These are phyloP conservation scores for Clavelina lepadiformis DNA, from an alignment of 23 tunicate genomes.

Conservation along the genomic window DNA sequence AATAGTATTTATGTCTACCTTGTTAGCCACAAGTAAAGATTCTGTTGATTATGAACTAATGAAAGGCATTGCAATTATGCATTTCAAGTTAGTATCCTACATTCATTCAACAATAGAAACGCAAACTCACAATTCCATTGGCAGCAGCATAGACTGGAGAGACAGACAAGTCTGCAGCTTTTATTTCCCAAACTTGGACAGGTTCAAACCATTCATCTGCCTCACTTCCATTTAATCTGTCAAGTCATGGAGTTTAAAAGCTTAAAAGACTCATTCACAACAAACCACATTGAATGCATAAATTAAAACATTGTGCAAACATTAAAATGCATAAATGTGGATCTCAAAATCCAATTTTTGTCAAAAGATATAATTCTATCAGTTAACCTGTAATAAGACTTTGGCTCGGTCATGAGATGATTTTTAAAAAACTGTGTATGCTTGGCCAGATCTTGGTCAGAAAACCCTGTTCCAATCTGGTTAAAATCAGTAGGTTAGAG, in stretches of 20 bases:
- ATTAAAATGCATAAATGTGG: no score
- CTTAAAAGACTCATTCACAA: not conserved
- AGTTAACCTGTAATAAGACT: slow-evolving; percentile 70
- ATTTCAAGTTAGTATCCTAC: no score
- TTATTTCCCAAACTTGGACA: slow-evolving; percentile 97
- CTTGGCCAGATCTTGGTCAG: slow-evolving; percentile 65
- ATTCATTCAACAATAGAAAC: no score
- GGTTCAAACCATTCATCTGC: slow-evolving; percentile 99
- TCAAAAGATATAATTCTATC: no score
- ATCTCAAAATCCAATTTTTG: no score
- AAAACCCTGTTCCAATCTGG: slow-evolving; percentile 98
- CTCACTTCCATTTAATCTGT: slow-evolving; percentile 68
- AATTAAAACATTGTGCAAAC: no score
- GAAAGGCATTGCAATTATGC: no score
- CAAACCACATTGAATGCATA: no score
- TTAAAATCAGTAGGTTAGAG: no score
- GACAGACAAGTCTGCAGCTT: slow-evolving; percentile 97
- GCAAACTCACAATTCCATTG: slow-evolving; percentile 69
- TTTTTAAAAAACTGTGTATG: slow-evolving; percentile 81
- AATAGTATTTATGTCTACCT: no score
- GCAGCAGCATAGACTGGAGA: slow-evolving; percentile 99
- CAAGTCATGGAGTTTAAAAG: slow-evolving; percentile 5
- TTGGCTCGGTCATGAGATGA: slow-evolving; percentile 60
- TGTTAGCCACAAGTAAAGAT: no score
- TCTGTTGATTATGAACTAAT: no score